Evolutionary conservation across 2,113 vertebrate species (phyloP), one percentile per base, ranked within the genome.

Genomic region (Anser cygnoides): DNA sequence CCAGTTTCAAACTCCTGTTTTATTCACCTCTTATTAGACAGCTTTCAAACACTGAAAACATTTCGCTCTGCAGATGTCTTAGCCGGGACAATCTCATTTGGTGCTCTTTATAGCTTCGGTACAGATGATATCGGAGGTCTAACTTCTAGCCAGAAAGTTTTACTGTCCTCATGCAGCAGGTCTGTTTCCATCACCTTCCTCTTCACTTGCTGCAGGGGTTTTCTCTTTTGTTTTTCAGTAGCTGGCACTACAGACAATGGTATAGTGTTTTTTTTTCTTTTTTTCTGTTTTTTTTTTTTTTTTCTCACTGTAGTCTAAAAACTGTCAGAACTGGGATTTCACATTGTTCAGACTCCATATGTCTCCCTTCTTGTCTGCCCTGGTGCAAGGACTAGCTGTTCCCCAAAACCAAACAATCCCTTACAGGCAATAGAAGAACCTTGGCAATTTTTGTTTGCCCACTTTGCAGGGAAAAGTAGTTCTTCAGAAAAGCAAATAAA

Each of bases 401-500:
- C n/a, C 73, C 39, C 72, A 75, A 90, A 87, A 84, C 52, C 14
- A 87, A 75, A 22, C 50, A 66, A 23, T 84, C 61, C 25, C 28
- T 11, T 41, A 23, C 57, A 29, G 46, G 49, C 62, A 62, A 0
- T 74, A 7, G 28, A 68, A 89, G 77, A 92, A 35, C 84, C 6
- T 2, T 57, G 52, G 39, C 77, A 94, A 73, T 44, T 35, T 3
- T 2, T 33, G 43, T 76, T 43, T 72, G 37, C 58, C 86, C 58
- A 22, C 74, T 90, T 90, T 90, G 61, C 62, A 82, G 26, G 26
- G 66, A 62, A 87, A 87, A 93, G 86, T 73, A 87, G 71, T 88
- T 92, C 29, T 80, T 78, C 86, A 57, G 37, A 84, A 95, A 93
- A 79, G 55, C 54, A 87, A 89, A 93, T 54, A 50, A 93, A 92